Percentiles rank a stretch among this genome's conserved stretches.
Evolutionary conservation across 2,797 vertebrate species (phyloP).

Genomic region (Clarias platycephalus): DNA sequence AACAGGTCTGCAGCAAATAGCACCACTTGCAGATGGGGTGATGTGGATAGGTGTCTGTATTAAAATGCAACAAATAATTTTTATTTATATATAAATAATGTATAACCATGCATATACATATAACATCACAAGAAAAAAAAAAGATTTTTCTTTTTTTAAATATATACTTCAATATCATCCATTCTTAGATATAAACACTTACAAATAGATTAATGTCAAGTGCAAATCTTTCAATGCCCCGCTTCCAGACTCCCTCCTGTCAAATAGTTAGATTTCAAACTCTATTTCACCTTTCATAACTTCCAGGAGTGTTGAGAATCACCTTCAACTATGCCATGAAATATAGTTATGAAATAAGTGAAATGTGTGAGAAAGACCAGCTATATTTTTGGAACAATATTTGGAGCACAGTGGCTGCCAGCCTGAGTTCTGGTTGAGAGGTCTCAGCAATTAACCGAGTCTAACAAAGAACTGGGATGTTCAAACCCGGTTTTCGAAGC

Average conservation of each 20-base stretch:
- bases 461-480: constrained; percentile 3
- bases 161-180: not conserved
- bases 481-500: not conserved
- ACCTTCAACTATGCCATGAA: not conserved
- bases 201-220: not conserved
- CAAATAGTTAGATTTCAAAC: not conserved
- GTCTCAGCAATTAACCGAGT: constrained; percentile 12
- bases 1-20: constrained; percentile 14
- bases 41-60: constrained; percentile 27
- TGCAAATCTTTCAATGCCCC: not conserved
- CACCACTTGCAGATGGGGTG: constrained; percentile 46
- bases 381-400: not conserved
- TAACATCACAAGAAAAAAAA: not conserved
- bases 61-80: too few relatives aligned
- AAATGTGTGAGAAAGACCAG: not conserved
- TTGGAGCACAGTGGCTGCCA: not conserved
- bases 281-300: not conserved
- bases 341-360: not conserved
- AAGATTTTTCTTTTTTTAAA: too few relatives aligned
- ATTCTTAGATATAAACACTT: not conserved
- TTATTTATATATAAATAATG: constrained; percentile 15
- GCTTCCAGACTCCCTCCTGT: not conserved
- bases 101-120: too few relatives aligned
- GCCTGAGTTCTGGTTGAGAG: not conserved
- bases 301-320: not conserved